phyloP scores from a whole-genome alignment of 2,797 vertebrate species.

The Orientallactaga sibirica region DNA sequence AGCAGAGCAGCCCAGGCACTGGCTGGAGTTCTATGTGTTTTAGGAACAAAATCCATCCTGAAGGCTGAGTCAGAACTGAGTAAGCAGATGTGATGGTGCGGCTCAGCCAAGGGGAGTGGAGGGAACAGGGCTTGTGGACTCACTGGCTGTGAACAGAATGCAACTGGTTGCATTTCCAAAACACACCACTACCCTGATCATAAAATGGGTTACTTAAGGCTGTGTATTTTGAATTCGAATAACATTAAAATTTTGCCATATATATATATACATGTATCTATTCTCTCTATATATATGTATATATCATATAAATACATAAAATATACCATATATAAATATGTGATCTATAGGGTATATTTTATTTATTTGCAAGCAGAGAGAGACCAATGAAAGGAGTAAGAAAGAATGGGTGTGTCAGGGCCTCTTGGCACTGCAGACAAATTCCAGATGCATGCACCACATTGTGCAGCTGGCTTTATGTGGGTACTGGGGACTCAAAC shows the following conservation, averaged over 20 bases:
- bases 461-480: too few species aligned
- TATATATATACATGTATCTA: not conserved
- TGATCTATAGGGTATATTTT: too few species aligned
- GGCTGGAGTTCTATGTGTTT: not conserved
- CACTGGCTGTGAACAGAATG: not conserved
- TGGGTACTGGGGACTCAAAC: too few species aligned
- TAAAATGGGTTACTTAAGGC: not conserved
- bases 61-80: not conserved
- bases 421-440: too few species aligned
- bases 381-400: too few species aligned
- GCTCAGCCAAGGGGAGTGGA: not conserved
- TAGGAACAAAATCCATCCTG: not conserved
- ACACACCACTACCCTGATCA: not conserved
- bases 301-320: too few species aligned
- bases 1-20: accelerated
- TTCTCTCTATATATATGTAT: too few species aligned
- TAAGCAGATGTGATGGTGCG: not conserved
- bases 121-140: not conserved
- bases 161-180: not conserved
- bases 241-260: not conserved
- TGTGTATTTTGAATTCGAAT: not conserved
- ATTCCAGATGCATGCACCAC: too few species aligned
- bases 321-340: too few species aligned
- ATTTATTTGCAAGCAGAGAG: too few species aligned
- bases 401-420: too few species aligned